These are phyloP conservation scores for Scalopus aquaticus DNA, from an alignment of 2,113 vertebrate genomes.

Conservation along the genomic window DNA sequence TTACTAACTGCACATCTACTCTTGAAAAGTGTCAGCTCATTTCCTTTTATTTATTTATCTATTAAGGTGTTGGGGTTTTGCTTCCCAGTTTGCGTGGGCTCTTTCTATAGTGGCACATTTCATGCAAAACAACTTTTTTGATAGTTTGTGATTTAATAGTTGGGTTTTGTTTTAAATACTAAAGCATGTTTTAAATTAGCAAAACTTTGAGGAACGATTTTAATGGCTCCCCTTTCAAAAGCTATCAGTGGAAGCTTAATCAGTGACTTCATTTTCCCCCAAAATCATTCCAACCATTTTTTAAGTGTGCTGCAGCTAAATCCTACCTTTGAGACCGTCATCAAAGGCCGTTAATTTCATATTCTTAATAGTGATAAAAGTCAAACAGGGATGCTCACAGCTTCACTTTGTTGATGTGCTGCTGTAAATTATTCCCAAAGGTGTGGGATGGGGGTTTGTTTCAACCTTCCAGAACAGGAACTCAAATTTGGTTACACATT, in stretches of 20 bases:
- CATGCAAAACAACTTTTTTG: conserved; percentile 54
- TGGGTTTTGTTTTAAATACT: conserved; percentile 23
- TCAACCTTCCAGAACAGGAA: neutral
- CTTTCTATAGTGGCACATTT: conserved; percentile 62
- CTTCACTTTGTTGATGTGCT: neutral
- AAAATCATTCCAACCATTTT: conserved; percentile 30
- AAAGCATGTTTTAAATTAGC: neutral
- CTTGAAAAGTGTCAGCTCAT: conserved; percentile 44
- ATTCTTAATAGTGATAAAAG: conserved; percentile 17
- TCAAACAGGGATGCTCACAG: neutral
- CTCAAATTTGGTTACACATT: too few species aligned
- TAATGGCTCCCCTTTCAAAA: conserved; percentile 38
- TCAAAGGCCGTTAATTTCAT: neutral
- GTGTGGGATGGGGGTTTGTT: neutral
- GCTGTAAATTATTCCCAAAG: conserved; percentile 20
- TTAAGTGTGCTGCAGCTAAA: conserved; percentile 24
- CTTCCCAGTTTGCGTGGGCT: conserved; percentile 42
- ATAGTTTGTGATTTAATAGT: conserved; percentile 48
- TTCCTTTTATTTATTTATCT: conserved; percentile 61
- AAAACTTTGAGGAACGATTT: conserved; percentile 35
- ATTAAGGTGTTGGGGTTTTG: conserved; percentile 57
- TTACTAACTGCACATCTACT: conserved; percentile 58
- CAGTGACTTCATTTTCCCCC: neutral
- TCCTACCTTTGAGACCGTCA: neutral
- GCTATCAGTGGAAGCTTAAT: neutral